Evolutionary conservation across 2,797 vertebrate species (phyloP).

Genomic region (Erpetoichthys calabaricus): DNA sequence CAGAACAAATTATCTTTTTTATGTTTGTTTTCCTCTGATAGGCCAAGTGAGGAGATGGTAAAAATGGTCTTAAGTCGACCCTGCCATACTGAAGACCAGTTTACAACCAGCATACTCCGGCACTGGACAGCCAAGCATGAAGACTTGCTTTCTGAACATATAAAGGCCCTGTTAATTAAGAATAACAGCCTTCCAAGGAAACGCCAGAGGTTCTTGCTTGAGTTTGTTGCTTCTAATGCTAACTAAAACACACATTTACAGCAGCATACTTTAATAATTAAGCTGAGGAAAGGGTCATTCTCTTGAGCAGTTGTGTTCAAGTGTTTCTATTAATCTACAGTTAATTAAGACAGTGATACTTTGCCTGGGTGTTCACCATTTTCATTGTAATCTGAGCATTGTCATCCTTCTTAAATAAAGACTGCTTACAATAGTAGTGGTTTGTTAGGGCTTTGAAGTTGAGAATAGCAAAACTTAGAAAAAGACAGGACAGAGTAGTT

Average conservation of each 20-base stretch:
- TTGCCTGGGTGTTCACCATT: too few species aligned
- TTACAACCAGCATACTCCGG: constrained; percentile 87
- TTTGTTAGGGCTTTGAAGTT: too few species aligned
- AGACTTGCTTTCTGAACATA: constrained; percentile 75
- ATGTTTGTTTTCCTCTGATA: constrained; percentile 14
- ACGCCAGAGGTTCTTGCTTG: constrained; percentile 63
- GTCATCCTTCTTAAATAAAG: too few species aligned
- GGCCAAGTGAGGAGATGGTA: constrained; percentile 93
- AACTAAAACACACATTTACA: too few species aligned
- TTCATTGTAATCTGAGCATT: too few species aligned
- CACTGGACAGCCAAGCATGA: constrained; percentile 88
- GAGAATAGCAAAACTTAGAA: too few species aligned
- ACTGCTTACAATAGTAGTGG: too few species aligned
- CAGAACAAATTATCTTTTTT: background rate
- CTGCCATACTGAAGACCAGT: constrained; percentile 82
- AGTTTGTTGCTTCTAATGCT: too few species aligned
- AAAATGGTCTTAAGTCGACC: constrained; percentile 93
- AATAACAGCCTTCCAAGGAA: constrained; percentile 93
- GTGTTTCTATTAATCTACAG: too few species aligned
- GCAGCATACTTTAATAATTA: background rate
- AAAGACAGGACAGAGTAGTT: too few species aligned
- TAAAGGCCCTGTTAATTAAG: constrained; percentile 90
- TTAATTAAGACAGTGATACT: too few species aligned
- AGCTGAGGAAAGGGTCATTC: background rate
- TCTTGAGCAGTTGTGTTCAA: background rate